Percentiles rank a stretch among this genome's conserved stretches.
These are phyloP conservation scores for Eretmocerus hayati DNA, from an alignment of 2,888 invertebrate species.

Conservation along the genomic window DNA sequence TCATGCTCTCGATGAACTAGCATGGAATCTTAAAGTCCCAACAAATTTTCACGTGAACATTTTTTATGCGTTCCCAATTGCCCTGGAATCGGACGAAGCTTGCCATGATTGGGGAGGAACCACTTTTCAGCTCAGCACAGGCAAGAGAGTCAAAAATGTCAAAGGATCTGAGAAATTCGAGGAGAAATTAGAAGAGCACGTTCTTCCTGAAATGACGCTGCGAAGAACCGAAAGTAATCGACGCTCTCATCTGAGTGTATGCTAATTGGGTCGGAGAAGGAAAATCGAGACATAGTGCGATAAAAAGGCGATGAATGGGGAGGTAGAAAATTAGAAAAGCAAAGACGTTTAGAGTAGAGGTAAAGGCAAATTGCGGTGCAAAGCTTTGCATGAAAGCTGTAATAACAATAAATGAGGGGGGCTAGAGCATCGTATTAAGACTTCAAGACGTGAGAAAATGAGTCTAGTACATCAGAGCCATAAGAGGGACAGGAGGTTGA, in stretches of 20 bases:
- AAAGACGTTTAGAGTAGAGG: conserved; percentile 1
- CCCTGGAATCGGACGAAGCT: too few relatives aligned
- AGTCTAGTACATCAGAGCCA: conserved; percentile 7
- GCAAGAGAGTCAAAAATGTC: neutral
- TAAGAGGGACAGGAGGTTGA: neutral
- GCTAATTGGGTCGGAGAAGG: conserved; percentile 16
- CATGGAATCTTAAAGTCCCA: too few relatives aligned
- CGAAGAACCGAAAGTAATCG: neutral
- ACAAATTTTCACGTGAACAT: too few relatives aligned
- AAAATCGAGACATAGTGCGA: neutral
- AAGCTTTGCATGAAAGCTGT: conserved; percentile 27
- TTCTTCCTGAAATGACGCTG: neutral
- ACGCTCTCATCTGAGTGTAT: neutral
- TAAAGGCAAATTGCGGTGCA: conserved; percentile 15
- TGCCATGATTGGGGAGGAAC: too few relatives aligned
- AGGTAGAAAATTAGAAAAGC: conserved; percentile 8
- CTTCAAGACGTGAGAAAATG: conserved; percentile 20
- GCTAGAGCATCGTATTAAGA: conserved; percentile 27
- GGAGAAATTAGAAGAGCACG: conserved; percentile 4
- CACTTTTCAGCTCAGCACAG: too few relatives aligned
- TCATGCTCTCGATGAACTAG: too few relatives aligned
- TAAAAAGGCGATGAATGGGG: neutral
- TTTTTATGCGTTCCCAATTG: too few relatives aligned
- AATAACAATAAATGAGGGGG: conserved; percentile 27
- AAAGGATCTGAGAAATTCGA: conserved; percentile 4